Evolutionary conservation across 2,113 vertebrate genomes (phyloP), one percentile per base, ranked within the genome.

Genomic region (Talpa occidentalis): DNA sequence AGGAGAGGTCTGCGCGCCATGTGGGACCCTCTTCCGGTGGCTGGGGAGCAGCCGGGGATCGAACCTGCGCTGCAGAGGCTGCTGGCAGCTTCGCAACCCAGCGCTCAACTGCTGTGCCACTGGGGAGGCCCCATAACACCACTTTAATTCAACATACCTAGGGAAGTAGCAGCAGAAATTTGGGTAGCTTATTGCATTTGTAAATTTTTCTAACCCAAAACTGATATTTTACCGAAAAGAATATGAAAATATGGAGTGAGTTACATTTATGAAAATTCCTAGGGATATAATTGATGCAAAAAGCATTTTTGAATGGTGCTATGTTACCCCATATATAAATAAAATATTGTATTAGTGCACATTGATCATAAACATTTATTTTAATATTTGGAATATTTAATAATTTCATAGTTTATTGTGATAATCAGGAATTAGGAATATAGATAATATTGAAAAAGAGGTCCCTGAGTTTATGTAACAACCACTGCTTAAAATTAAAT

Each of bases 401-500:
- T 93, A 97, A 32, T 91, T 86, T 28, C 52, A 85, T 26, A 89
- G 52, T 86, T 94, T 76, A 40, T 96, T 94, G 87, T 92, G 90
- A 79, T 24, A 93, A 94, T 94, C 96, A 95, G 94, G 77, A 95
- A 96, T 78, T 37, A 78, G 0, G 86, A 96, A 80, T 54, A 88
- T 5, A 44, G 76, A 78, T 95, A 85, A 95, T 89, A 80, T 86
- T 91, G 84, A 82, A 96, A 93, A 94, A 87, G 52, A 83, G 22
- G n/a, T 79, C 96, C 67, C 47, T 91, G 74, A 95, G 10, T 73
- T 66, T 95, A 49, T 0, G 8, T 69, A 93, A 49, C 72, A 91
- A 70, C 37, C 66, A 37, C 16, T 95, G 3, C 87, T 96, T 96
- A 94, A 95, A 95, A 60, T 69, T 70, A 95, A 97, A 60, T 90